Base-by-base conservation (phyloP, 35 echinoderm and acorn worm genomes). In the Apostichopus californicus region DNA sequence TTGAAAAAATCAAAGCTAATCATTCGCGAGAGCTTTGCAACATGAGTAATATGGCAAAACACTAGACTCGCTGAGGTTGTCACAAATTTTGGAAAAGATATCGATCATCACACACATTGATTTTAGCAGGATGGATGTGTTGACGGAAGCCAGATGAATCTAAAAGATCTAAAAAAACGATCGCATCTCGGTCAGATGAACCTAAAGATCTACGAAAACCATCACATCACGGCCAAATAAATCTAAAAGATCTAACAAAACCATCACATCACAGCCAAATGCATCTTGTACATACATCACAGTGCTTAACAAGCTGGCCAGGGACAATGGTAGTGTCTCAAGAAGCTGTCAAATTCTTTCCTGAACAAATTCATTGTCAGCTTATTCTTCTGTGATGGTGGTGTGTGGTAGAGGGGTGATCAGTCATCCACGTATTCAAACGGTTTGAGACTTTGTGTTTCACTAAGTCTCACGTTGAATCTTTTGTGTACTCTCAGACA, bases 401-500 rank as follows among this genome's bases (percentile, higher is more conserved):
- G 92, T 8, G 92, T 83, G 81, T 82, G 83, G 68, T 93, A 93
- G 10, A 93, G 53, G 53, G 5, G 63, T 87, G 18, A 93, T 55
- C 13, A 93, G 82, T 9, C 10, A 77, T 87, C 92, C 92, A 93
- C 87, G 54, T 88, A 88, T 78, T 92, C 91, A 64, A 92, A 92
- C 22, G 91, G 86, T 23, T 86, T 58, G 54, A 92, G 86, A 86
- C 18, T 87, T 28, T 64, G 58, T 86, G 79, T 92, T 14, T 92
- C 28, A 71, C 86, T 86, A 2, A 71, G 55, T 86, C 53, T 86
- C 5, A 92, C 79, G 0, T 86, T 86, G 58, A 92, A 87, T n/a
- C 92, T 59, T 86, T 54, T 81, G 58, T 92, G 79, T 8, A 92
- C 79, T n/a, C 86, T 75, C 0, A 64, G 20, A 86, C 64, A 92